Evolutionary conservation across 2,797 vertebrate genomes (phyloP), one percentile per base, ranked within the genome.

Genomic region (Sitta carolinensis): DNA sequence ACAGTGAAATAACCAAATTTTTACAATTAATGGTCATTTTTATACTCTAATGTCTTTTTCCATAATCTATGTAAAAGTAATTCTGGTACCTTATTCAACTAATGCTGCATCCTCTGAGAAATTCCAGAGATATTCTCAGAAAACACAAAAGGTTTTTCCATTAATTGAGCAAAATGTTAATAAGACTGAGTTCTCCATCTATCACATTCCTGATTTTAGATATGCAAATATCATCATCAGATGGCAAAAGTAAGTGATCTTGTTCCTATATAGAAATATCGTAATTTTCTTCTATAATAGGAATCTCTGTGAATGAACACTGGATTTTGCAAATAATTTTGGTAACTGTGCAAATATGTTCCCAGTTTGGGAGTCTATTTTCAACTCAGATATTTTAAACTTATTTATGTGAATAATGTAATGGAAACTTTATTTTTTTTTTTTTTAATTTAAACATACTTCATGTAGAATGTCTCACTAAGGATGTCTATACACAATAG

Each of bases 241-340:
- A 54, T 3, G 1, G 23, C 29, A 68, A 81, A 94, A 81, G 48
- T 80, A 89, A 74, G 34, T 68, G 16, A 77, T 30, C 43, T 63
- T 75, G 9, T 87, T 95, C 50, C 38, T 57, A 43, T 47, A 62
- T 4, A 77, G 68, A 85, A 89, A 47, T 57, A 74, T 12, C 23
- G 23, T 73, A 3, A 48, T 84, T 76, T 89, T 87, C n/a, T 51
- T 85, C 87, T 84, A 43, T 63, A 68, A 70, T 47, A 32, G 50
- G 89, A 89, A 94, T 78, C 58, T 78, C 6, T 61, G 11, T 43
- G 43, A 85, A 91, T 85, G 62, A 94, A 72, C 19, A 51, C 27
- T 81, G 43, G 50, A 80, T 91, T 95, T 85, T 68, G 22, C n/a
- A 94, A 93, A 54, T 70, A 89, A 64, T 80, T 93, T 68, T 64